Evolutionary conservation across 37 sponge, comb jelly and placozoan species (phyloP).

Genomic region (Oscarella lobularis): DNA sequence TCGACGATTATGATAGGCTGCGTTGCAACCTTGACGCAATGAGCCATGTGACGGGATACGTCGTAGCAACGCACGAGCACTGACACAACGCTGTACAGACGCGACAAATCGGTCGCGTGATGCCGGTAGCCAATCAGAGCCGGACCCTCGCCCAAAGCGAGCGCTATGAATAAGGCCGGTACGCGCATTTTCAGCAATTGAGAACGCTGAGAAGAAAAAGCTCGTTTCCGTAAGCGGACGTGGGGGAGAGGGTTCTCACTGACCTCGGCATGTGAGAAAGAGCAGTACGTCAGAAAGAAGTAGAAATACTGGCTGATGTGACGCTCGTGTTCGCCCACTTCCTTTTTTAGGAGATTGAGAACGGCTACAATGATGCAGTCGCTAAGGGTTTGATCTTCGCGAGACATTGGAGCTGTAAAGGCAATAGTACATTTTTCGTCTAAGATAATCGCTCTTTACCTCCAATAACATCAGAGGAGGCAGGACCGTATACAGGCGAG

Average conservation of each 20-base stretch:
- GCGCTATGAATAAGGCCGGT: background rate
- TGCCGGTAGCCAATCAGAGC: background rate
- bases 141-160: background rate
- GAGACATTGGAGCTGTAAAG: background rate
- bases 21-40: background rate
- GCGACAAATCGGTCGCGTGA: background rate
- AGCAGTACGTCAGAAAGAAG: conserved; percentile 29
- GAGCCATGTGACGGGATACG: no score
- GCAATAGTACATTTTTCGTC: no score
- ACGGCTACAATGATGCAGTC: conserved; percentile 37
- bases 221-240: no score
- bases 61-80: background rate
- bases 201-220: background rate
- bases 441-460: no score
- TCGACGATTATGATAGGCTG: background rate
- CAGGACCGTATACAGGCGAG: background rate
- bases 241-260: no score
- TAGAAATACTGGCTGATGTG: conserved; percentile 77
- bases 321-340: conserved; percentile 60
- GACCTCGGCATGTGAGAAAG: background rate
- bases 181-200: background rate
- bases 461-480: no score
- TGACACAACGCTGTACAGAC: background rate
- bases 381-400: conserved; percentile 9
- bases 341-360: conserved; percentile 53